Conservation (phyloP, 2,113 vertebrate species). For the Nicator chloris region DNA sequence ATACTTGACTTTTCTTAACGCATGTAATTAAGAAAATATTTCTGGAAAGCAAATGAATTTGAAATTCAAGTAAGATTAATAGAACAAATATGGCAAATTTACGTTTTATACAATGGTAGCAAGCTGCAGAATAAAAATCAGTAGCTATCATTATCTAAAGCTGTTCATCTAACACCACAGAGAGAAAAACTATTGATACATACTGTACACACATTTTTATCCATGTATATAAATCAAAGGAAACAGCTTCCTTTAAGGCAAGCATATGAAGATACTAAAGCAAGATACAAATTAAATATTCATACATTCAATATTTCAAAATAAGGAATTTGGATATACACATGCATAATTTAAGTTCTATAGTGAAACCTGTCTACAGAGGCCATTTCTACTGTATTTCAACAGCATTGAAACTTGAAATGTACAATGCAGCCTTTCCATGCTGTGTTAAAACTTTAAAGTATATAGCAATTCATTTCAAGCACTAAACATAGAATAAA, state of each 20-base stretch:
- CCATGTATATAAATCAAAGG: conserved; percentile 72
- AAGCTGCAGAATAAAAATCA: conserved; percentile 57
- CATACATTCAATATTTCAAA: conserved; percentile 78
- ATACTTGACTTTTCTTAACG: conserved; percentile 25
- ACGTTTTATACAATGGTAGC: conserved; percentile 8
- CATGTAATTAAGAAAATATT: conserved; percentile 43
- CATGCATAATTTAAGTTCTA: conserved; percentile 76
- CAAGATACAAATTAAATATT: conserved; percentile 76
- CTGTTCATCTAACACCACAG: conserved; percentile 42
- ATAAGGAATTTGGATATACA: conserved; percentile 73
- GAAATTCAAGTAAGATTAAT: conserved; percentile 35
- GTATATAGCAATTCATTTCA: conserved; percentile 53
- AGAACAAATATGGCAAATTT: conserved; percentile 6
- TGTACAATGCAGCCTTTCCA: conserved; percentile 51
- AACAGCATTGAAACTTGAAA: conserved; percentile 63
- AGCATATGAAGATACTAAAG: conserved; percentile 71
- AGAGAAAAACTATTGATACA: conserved; percentile 63
- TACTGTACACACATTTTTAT: conserved; percentile 67
- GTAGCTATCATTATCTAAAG: conserved; percentile 49
- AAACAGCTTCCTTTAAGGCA: conserved; percentile 73
- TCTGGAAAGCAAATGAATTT: conserved; percentile 41
- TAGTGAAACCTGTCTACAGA: conserved; percentile 74
- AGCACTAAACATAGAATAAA: conserved; percentile 55
- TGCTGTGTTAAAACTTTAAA: conserved; percentile 56
- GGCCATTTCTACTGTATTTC: conserved; percentile 72